Evolutionary conservation across 2,113 vertebrate species (phyloP).

Genomic region (Periophthalmodon schlosseri): DNA sequence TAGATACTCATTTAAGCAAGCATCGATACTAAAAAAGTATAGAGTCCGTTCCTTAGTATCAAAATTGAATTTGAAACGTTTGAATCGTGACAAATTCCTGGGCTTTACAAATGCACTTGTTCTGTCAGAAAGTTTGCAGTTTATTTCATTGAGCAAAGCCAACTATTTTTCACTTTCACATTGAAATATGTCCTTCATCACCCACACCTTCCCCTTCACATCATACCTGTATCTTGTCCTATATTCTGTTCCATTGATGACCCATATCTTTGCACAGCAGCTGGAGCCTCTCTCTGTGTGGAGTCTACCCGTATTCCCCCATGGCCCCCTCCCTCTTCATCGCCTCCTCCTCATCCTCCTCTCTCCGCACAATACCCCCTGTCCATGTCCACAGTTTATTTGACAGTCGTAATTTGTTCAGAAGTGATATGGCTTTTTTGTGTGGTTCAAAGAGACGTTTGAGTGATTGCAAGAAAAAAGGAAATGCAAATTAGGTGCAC

Average conservation of each 20-base stretch:
- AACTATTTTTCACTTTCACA: not conserved
- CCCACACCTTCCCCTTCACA: not conserved
- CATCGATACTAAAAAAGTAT: no score
- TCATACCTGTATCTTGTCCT: not conserved
- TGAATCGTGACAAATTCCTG: no score
- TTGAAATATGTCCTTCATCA: not conserved
- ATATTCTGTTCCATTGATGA: not conserved
- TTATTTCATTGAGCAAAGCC: not conserved
- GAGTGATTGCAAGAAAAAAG: not conserved
- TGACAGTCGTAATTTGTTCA: constrained; percentile 7
- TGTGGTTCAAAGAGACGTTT: not conserved
- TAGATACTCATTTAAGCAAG: no score
- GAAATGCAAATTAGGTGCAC: constrained; percentile 1
- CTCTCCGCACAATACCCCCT: constrained; percentile 1
- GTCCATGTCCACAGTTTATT: constrained; percentile 1
- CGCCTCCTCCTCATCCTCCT: constrained; percentile 27
- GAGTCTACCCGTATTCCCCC: constrained; percentile 64
- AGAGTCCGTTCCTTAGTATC: no score
- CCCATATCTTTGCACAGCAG: constrained; percentile 2
- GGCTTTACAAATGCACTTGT: not conserved
- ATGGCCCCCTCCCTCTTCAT: constrained; percentile 29
- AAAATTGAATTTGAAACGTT: no score
- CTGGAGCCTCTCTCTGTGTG: constrained; percentile 28
- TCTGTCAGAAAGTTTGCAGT: not conserved
- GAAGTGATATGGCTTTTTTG: constrained; percentile 4